A percentile compares a stretch with the other conserved stretches of the same genome.
These are phyloP conservation scores for Sinhomidia bicolor DNA, from an alignment of 2,888 invertebrate species.

Conservation along the genomic window DNA sequence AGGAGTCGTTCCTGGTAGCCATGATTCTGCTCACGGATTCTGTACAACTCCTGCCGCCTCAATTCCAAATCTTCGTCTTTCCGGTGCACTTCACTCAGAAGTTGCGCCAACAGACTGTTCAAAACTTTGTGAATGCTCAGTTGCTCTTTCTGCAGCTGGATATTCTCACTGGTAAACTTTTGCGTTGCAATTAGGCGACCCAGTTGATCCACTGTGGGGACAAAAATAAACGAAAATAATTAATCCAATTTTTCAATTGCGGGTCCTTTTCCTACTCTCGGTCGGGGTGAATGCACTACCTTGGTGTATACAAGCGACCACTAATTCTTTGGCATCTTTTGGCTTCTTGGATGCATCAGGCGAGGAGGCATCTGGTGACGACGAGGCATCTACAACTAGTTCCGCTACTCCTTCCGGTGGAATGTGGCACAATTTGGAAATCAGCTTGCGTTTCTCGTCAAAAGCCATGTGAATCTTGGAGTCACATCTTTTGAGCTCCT, in stretches of 20 bases:
- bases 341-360: conserved; percentile 85
- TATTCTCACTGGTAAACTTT: conserved; percentile 80
- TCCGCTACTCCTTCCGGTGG: conserved; percentile 87
- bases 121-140: conserved; percentile 86
- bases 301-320: conserved; percentile 88
- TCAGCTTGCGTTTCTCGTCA: conserved; percentile 88
- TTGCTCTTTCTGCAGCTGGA: conserved; percentile 82
- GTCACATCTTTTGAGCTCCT: conserved; percentile 88
- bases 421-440: conserved; percentile 89
- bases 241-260: too few relatives aligned
- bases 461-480: conserved; percentile 87
- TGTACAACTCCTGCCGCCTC: conserved; percentile 88
- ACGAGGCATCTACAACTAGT: conserved; percentile 84
- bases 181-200: conserved; percentile 77
- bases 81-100: conserved; percentile 88
- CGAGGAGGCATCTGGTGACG: conserved; percentile 81
- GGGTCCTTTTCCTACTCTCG: background rate
- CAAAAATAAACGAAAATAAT: conserved; percentile 51
- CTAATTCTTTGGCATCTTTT: conserved; percentile 87
- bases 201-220: conserved; percentile 76
- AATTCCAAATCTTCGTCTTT: conserved; percentile 89
- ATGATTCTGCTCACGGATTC: conserved; percentile 88
- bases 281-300: conserved; percentile 81
- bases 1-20: conserved; percentile 82
- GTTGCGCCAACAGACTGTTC: conserved; percentile 86